Conservation (phyloP, 2,113 vertebrate species). For the Hemiprocne comata region DNA sequence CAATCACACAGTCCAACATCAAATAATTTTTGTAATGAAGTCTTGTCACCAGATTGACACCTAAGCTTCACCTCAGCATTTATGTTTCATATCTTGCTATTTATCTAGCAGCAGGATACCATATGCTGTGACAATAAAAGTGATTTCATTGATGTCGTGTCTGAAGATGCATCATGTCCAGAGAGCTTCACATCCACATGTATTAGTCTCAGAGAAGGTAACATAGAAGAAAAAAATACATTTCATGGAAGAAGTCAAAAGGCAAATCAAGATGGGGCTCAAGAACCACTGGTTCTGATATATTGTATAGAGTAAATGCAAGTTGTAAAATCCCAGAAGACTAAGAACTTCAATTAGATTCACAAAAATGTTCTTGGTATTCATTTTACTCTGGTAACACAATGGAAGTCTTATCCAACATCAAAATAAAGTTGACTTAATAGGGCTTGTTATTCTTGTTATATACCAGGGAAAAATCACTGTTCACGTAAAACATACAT, state of each 20-base stretch:
- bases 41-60: background rate
- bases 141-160: background rate
- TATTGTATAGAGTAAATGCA: background rate
- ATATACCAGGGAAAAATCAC: background rate
- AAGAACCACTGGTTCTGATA: background rate
- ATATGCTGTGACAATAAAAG: background rate
- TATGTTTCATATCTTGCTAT: background rate
- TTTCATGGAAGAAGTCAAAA: background rate
- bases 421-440: background rate
- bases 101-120: background rate
- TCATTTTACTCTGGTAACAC: background rate
- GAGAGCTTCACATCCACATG: background rate
- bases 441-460: fast-evolving
- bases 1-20: background rate
- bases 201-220: background rate
- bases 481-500: fast-evolving
- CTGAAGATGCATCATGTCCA: background rate
- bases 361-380: background rate
- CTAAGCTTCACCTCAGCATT: background rate
- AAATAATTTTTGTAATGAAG: background rate
- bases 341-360: background rate
- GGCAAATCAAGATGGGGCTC: background rate
- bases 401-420: background rate
- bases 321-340: background rate
- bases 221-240: background rate